These are phyloP conservation scores for Halichondria panicea DNA, from an alignment of 37 sponge, comb jelly and placozoan species.

Conservation along the genomic window DNA sequence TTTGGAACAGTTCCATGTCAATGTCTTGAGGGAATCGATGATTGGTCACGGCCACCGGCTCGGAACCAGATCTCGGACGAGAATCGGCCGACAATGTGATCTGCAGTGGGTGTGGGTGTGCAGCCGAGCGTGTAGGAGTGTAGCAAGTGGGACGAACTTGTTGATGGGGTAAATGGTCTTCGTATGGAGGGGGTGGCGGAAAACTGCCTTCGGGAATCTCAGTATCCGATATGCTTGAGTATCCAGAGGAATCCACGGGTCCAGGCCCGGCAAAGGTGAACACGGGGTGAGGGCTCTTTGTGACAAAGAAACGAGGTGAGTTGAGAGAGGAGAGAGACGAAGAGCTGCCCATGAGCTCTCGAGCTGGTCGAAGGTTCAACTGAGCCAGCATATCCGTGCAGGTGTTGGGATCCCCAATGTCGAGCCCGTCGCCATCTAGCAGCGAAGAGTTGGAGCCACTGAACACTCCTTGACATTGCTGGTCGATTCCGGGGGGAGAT, in stretches of 20 bases:
- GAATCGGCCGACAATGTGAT: conserved; percentile 47
- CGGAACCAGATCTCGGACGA: conserved; percentile 69
- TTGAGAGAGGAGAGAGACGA: conserved; percentile 86
- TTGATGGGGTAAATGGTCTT: not conserved
- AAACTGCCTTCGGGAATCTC: conserved; percentile 1
- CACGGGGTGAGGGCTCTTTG: conserved; percentile 48
- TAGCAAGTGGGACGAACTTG: conserved; percentile 25
- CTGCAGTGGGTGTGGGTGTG: conserved; percentile 65
- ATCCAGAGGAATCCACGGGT: conserved; percentile 54
- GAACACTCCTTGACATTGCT: conserved; percentile 35
- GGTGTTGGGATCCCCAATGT: conserved; percentile 37
- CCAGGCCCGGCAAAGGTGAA: conserved; percentile 32
- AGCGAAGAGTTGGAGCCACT: conserved; percentile 59
- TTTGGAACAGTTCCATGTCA: conserved; percentile 53
- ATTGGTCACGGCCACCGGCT: conserved; percentile 24
- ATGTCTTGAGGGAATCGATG: conserved; percentile 51
- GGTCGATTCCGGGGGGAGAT: conserved; percentile 50
- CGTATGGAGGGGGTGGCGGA: conserved; percentile 57
- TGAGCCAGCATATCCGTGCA: conserved; percentile 47
- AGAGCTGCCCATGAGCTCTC: conserved; percentile 65
- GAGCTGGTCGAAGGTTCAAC: conserved; percentile 40
- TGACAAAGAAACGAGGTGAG: conserved; percentile 52
- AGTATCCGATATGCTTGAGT: conserved; percentile 59
- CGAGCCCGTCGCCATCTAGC: conserved; percentile 18
- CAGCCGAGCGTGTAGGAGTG: conserved; percentile 49